These are phyloP conservation scores for Erpobdella octoculata DNA, from an alignment of 2,888 invertebrate genomes.

Conservation along the genomic window DNA sequence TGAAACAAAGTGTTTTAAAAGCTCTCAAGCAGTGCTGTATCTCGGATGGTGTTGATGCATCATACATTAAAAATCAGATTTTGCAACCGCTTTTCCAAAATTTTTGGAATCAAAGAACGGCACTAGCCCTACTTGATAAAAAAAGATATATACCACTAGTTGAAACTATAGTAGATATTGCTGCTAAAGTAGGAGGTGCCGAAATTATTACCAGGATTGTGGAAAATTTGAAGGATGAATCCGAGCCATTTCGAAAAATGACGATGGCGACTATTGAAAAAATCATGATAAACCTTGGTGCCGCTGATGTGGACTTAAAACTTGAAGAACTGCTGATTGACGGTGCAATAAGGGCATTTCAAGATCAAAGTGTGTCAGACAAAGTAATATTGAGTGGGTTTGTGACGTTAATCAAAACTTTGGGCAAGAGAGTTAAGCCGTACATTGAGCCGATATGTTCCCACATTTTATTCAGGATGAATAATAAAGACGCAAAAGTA, in stretches of 20 bases:
- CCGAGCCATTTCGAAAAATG: constrained; percentile 99
- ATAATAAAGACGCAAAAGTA: constrained; percentile 97
- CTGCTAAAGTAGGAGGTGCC: constrained; percentile 98
- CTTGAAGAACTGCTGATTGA: constrained; percentile 98
- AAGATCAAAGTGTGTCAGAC: constrained; percentile 94
- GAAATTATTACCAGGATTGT: constrained; percentile 97
- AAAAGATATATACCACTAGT: constrained; percentile 89
- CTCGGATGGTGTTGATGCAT: constrained; percentile 97
- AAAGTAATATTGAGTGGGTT: constrained; percentile 99
- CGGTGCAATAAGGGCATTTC: constrained; percentile 96
- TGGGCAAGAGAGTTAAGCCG: constrained; percentile 93
- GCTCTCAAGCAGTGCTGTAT: constrained; percentile 96
- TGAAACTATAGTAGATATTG: constrained; percentile 98
- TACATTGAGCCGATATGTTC: constrained; percentile 99
- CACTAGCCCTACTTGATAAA: constrained; percentile 88
- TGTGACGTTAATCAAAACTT: constrained; percentile 93
- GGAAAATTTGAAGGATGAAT: constrained; percentile 97
- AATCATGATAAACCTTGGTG: constrained; percentile 93
- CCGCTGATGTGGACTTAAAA: constrained; percentile 93
- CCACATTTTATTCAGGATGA: constrained; percentile 96
- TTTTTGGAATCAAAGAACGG: constrained; percentile 99
- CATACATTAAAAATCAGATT: constrained; percentile 98
- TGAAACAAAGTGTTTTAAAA: constrained; percentile 99
- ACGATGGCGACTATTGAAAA: constrained; percentile 99
- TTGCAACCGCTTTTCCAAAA: constrained; percentile 96